These are phyloP conservation scores for Myxocyprinus asiaticus DNA, from an alignment of 2,113 vertebrate genomes.

Conservation along the genomic window DNA sequence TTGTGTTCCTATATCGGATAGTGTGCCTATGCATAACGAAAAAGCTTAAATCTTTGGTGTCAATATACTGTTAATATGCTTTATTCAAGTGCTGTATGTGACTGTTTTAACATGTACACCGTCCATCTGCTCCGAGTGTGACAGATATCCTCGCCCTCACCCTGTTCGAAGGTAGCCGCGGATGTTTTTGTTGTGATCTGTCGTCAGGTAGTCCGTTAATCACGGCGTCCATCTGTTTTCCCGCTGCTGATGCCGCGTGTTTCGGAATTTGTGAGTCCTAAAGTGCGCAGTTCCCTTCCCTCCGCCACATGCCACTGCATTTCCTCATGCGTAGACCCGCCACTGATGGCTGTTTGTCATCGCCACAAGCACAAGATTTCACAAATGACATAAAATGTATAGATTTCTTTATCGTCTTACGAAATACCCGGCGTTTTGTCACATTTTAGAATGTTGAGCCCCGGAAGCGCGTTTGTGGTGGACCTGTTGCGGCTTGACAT, in stretches of 20 bases:
- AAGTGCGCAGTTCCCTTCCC: constrained; percentile 26
- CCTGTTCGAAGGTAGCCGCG: neutral
- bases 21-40: too few species aligned
- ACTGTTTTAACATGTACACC: neutral
- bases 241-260: constrained; percentile 28
- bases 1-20: too few species aligned
- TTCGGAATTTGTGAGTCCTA: neutral
- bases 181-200: neutral
- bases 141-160: too few species aligned
- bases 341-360: too few species aligned
- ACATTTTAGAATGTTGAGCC: too few species aligned
- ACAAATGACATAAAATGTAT: neutral
- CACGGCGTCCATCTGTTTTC: neutral
- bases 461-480: constrained; percentile 6
- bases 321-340: neutral
- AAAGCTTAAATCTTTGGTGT: too few species aligned
- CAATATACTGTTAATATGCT: too few species aligned
- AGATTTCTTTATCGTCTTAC: neutral
- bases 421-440: neutral
- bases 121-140: neutral
- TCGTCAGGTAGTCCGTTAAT: neutral
- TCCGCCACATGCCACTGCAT: neutral
- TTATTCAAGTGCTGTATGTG: neutral
- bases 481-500: neutral
- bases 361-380: neutral